Base-by-base conservation (phyloP, 2,888 invertebrate species). In the Colletes collaris region DNA sequence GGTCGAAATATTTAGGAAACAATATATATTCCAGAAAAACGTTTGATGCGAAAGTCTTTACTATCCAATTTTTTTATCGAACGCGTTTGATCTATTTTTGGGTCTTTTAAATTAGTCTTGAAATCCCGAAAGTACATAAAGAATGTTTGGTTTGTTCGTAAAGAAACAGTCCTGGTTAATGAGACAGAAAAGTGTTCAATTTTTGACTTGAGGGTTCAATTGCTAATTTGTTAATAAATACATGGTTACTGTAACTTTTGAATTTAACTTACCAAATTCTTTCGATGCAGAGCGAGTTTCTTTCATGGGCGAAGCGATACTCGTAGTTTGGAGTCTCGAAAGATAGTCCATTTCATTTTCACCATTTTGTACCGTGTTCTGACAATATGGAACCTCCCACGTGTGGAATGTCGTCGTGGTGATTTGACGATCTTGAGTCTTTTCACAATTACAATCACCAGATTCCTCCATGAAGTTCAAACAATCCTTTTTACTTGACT, bases 321-420 rank as follows among this genome's bases (percentile, higher is more conserved):
- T 67, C 37, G 65, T 44, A 35, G 53, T 62, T 19, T 79, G 74
- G 4, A 60, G 81, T 71, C 80, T 67, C 2, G 69, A 69, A 59
- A 68, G 81, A 76, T 63, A 81, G 35, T 80, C 86, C 6, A 62
- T 44, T 35, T 86, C 76, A 10, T 79, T 63, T 44, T 81, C 82
- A 6, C 13, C 3, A 2, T 49, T 64, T 13, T 74, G n/a, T 0
- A 27, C 35, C 0, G 53, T 63, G 44, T 81, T 81, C 55, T 88
- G 84, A 11, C 78, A 72, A 68, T 82, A 79, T 16, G 89, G 77
- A 56, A 85, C 76, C 56, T 90, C 89, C 89, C 90, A 90, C 11
- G 85, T 82, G 4, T 86, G 87, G 65, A 89, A 88, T 16, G 81
- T 69, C 16, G 76, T 66, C 0, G 79, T 71, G 19, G 82, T 65